Evolutionary conservation across 2,888 invertebrate genomes (phyloP).

Genomic region (Exephanes ischioxanthus): DNA sequence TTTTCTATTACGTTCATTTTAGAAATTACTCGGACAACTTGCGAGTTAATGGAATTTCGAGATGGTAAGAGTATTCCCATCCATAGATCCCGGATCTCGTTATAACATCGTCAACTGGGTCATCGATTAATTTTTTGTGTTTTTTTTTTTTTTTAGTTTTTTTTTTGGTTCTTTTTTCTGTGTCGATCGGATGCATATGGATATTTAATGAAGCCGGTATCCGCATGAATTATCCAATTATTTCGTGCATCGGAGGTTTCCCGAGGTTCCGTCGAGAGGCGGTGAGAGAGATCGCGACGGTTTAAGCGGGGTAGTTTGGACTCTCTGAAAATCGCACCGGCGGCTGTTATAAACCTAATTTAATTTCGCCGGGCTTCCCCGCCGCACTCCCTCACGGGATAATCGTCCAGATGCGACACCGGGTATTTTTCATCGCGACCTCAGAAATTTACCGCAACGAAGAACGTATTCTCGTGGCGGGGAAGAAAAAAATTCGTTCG

Average conservation of each 20-base stretch:
- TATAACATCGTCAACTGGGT: constrained; percentile 49
- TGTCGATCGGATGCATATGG: background rate
- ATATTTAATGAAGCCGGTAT: background rate
- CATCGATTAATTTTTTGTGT: constrained; percentile 26
- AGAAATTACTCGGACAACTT: constrained; percentile 37
- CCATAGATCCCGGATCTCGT: constrained; percentile 42
- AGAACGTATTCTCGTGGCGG: constrained; percentile 9
- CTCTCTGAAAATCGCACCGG: constrained; percentile 48
- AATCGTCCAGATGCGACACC: constrained; percentile 57
- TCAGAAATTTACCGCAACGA: constrained; percentile 16
- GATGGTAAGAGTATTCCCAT: constrained; percentile 24
- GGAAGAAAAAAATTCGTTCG: constrained; percentile 11
- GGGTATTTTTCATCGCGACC: constrained; percentile 41
- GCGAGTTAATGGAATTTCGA: constrained; percentile 57
- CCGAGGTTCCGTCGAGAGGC: background rate
- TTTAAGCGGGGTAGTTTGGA: constrained; percentile 26
- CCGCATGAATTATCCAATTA: constrained; percentile 18
- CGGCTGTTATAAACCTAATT: constrained; percentile 55
- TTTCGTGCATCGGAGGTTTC: background rate
- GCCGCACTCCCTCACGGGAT: constrained; percentile 49
- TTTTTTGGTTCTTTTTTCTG: background rate
- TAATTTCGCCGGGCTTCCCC: constrained; percentile 47
- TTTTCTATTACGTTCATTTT: constrained; percentile 58
- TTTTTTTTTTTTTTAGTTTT: no score
- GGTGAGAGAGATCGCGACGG: background rate